Base-by-base conservation (phyloP, 2,113 vertebrate genomes). In the Marmota monax region DNA sequence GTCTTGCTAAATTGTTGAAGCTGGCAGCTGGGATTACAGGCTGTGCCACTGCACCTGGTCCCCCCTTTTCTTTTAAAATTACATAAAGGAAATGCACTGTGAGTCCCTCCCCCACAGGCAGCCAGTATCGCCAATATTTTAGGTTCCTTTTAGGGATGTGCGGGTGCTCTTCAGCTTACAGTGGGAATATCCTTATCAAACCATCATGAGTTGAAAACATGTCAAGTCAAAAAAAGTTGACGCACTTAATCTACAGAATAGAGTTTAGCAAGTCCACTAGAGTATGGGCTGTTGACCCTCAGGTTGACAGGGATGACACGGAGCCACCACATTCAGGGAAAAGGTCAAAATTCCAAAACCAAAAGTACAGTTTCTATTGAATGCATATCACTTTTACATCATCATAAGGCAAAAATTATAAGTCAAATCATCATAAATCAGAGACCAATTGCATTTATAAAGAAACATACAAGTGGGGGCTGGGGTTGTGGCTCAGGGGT, bases 21-120 rank as follows among this genome's bases (percentile, higher is more conserved):
- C 56, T 58, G 56, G 56, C 56, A 58, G 56, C 56, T 23, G 56
- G 56, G 56, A 58, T 58, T 22, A 22, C 20, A 20, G 56, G 18
- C 20, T 58, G 56, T 0, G 18, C 56, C 56, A 58, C 56, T 22
- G 18, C 20, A 6, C 20, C 56, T 6, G 29, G 25, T 45, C 42
- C 34, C 72, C 45, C 74, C 48, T 14, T 92, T 94, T 76, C 76
- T 76, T 94, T 73, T 65, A 7, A 83, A 92, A 70, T 88, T 72
- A 51, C 67, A 63, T 48, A 56, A 76, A 95, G 70, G 39, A 70
- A 39, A 67, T 67, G 20, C 25, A 53, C 65, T 20, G 4, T 37
- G 29, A 73, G 32, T 85, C 74, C 37, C 45, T 88, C 82, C 79
- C 58, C 37, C 48, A 83, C 16, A 82, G 18, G 61, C 42, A 65